A percentile compares a stretch with the other conserved stretches of the same genome.
These are phyloP conservation scores for Margarornis squamiger DNA, from an alignment of 2,797 vertebrate genomes.

Conservation along the genomic window DNA sequence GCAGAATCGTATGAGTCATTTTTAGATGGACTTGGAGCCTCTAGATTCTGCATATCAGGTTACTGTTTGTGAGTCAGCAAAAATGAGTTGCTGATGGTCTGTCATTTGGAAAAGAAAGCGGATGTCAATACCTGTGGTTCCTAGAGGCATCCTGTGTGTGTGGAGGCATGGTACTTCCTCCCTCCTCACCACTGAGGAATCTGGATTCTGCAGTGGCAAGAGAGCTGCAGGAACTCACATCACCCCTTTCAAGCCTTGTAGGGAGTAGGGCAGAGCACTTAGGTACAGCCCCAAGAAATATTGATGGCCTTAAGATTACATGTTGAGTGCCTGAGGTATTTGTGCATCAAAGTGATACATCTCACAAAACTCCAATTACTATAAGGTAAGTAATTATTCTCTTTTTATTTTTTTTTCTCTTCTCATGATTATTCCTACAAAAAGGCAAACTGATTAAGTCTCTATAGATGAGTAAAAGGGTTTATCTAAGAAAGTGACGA, in stretches of 20 bases:
- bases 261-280: not conserved
- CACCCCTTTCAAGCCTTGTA: fast-evolving
- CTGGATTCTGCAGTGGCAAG: not conserved
- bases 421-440: not conserved
- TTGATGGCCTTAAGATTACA: not conserved
- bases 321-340: not conserved
- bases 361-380: not conserved
- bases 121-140: not conserved
- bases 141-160: not conserved
- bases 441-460: not conserved
- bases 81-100: constrained; percentile 23
- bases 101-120: not conserved
- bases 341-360: not conserved
- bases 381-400: constrained; percentile 36
- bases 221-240: not conserved
- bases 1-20: constrained; percentile 17
- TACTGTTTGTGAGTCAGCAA: constrained; percentile 65
- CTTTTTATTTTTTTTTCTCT: not conserved
- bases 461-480: not conserved
- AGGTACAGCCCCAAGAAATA: not conserved
- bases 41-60: constrained; percentile 29
- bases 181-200: not conserved
- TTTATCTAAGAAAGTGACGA: not conserved
- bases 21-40: constrained; percentile 8
- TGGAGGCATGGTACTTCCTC: not conserved